phyloP scores from a whole-genome alignment of 2,797 vertebrate genomes.

The Propithecus deckenii region DNA sequence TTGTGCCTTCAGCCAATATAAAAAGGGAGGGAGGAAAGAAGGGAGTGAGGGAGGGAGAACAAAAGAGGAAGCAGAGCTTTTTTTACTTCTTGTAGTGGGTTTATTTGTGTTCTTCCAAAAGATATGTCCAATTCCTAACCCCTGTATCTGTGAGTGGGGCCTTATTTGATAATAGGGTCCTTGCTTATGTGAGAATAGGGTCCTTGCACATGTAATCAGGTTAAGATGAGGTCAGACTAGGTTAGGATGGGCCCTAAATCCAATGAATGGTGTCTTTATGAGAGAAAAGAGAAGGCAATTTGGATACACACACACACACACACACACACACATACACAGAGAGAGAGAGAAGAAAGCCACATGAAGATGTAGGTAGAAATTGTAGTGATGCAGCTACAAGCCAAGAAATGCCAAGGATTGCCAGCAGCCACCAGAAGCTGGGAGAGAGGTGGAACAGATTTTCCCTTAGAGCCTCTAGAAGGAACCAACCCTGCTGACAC shows the following conservation, averaged over 20 bases:
- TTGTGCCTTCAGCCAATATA: background rate
- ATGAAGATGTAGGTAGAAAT: slow-evolving; percentile 13
- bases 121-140: background rate
- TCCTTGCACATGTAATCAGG: background rate
- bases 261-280: background rate
- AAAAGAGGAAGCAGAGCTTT: background rate
- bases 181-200: background rate
- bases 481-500: background rate
- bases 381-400: background rate
- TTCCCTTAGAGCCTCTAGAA: background rate
- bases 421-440: background rate
- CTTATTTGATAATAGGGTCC: background rate
- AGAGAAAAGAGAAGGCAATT: background rate
- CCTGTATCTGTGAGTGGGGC: background rate
- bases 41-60: background rate
- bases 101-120: background rate
- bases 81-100: background rate
- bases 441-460: background rate
- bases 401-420: background rate
- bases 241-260: background rate
- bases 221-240: background rate
- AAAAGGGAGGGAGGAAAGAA: background rate
- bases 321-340: background rate
- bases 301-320: background rate
- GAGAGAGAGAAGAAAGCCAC: too few species aligned